Percentiles rank a stretch among this genome's conserved stretches.
Conservation (phyloP, 1,140 invertebrate genomes). For the Panagrolaimus sp. region DNA sequence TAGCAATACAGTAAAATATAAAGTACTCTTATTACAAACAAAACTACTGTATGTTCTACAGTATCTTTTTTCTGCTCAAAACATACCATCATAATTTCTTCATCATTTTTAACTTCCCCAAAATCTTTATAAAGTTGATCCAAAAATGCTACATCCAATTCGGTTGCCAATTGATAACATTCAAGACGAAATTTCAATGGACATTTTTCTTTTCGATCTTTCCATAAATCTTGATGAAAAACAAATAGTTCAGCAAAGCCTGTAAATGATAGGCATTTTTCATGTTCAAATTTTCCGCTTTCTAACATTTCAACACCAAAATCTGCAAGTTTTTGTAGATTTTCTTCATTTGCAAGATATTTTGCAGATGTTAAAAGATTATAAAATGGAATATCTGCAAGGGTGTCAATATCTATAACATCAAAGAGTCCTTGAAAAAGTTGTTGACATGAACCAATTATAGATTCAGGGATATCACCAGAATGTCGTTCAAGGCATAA, state of each 20-base stretch:
- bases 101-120: neutral
- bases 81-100: neutral
- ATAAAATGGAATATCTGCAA: neutral
- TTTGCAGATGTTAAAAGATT: neutral
- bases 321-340: neutral
- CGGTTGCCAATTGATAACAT: neutral
- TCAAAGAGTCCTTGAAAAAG: neutral
- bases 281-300: neutral
- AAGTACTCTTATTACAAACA: too few species aligned
- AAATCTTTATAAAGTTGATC: slow-evolving; percentile 6
- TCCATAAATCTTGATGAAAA: neutral
- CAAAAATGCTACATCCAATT: neutral
- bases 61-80: too few species aligned
- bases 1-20: too few species aligned
- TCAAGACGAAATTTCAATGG: neutral
- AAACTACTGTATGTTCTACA: neutral
- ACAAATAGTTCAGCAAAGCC: neutral
- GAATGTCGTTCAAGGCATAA: slow-evolving; percentile 3
- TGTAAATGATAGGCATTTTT: neutral
- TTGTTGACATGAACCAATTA: neutral
- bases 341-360: neutral
- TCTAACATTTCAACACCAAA: neutral
- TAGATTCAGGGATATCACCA: neutral
- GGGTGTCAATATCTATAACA: neutral
- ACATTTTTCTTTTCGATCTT: neutral